phyloP scores from a whole-genome alignment of 2,113 vertebrate genomes.

The Rattus norvegicus region DNA sequence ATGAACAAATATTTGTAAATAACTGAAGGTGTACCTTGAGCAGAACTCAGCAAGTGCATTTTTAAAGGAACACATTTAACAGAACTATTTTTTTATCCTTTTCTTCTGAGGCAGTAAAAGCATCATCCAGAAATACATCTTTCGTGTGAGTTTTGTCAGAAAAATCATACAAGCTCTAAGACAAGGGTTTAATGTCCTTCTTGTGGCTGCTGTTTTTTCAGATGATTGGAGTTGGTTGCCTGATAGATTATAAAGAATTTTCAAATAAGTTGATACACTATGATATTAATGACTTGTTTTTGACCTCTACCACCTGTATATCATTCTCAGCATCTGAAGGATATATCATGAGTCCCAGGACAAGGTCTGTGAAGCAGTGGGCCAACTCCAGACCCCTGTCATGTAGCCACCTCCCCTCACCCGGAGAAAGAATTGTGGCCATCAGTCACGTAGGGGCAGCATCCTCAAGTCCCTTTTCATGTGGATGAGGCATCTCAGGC shows the following conservation, averaged over 20 bases:
- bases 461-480: no score
- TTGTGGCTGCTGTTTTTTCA: background rate
- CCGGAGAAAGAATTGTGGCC: no score
- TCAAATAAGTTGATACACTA: background rate
- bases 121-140: background rate
- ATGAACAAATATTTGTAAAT: slow-evolving; percentile 1
- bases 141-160: background rate
- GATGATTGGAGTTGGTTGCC: background rate
- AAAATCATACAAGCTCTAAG: background rate
- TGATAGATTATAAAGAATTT: background rate
- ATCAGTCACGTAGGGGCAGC: no score
- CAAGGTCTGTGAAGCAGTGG: background rate
- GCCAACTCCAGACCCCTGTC: no score
- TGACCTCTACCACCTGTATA: background rate
- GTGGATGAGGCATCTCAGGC: no score
- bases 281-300: background rate
- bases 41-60: background rate
- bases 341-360: background rate
- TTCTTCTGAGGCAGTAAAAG: background rate
- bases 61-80: background rate
- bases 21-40: background rate
- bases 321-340: background rate
- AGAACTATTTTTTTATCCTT: background rate
- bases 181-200: background rate
- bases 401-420: no score